Conservation (phyloP, 2,113 vertebrate genomes). For the Pelecanoides urinatrix region DNA sequence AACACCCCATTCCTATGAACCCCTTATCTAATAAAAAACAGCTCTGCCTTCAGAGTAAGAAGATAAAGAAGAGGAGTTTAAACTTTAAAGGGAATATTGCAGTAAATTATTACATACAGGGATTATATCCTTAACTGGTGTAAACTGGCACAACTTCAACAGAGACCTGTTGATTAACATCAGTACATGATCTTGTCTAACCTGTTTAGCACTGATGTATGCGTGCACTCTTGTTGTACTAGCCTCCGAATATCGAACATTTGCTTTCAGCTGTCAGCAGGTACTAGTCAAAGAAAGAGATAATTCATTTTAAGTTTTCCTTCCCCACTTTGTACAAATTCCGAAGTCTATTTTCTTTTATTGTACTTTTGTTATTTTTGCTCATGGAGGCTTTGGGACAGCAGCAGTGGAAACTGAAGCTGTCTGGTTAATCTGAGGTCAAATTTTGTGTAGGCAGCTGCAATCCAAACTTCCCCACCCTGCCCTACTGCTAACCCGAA, state of each 20-base stretch:
- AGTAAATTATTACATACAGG: slow-evolving; percentile 62
- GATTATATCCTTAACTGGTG: neutral
- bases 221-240: neutral
- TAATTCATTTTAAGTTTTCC: slow-evolving; percentile 25
- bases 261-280: slow-evolving; percentile 45
- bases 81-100: slow-evolving; percentile 54
- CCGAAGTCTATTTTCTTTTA: slow-evolving; percentile 32
- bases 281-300: slow-evolving; percentile 15
- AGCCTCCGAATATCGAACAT: neutral
- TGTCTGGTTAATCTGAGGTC: slow-evolving; percentile 56
- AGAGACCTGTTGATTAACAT: slow-evolving; percentile 6
- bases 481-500: slow-evolving; percentile 32
- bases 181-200: neutral
- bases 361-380: slow-evolving; percentile 22
- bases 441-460: slow-evolving; percentile 28
- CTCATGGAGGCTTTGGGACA: slow-evolving; percentile 19
- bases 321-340: slow-evolving; percentile 10
- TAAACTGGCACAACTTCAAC: neutral
- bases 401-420: slow-evolving; percentile 46
- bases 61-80: slow-evolving; percentile 50
- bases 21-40: slow-evolving; percentile 43
- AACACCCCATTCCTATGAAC: slow-evolving; percentile 49
- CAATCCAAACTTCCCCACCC: slow-evolving; percentile 1
- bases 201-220: slow-evolving; percentile 20
- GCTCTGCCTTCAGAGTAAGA: slow-evolving; percentile 28